phyloP scores from a whole-genome alignment of 2,797 vertebrate species.

The Sebastes elongatus region DNA sequence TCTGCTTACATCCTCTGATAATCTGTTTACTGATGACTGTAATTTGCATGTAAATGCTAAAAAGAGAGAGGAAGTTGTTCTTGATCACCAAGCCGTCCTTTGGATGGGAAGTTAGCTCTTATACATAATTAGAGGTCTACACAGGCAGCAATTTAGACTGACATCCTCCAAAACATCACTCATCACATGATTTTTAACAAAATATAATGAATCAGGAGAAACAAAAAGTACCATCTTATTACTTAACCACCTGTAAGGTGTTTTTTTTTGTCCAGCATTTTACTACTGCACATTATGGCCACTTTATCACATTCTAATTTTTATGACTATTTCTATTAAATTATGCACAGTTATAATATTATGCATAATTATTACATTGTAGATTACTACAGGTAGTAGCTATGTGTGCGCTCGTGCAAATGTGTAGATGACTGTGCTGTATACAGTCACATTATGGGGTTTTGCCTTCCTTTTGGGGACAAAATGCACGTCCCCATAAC shows the following conservation, averaged over 20 bases:
- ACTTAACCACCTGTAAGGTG: too few species aligned
- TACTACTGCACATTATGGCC: conserved; percentile 40
- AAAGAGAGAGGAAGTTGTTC: background rate
- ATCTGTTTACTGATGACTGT: background rate
- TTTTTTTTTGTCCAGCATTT: conserved; percentile 18
- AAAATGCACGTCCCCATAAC: too few species aligned
- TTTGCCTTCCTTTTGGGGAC: too few species aligned
- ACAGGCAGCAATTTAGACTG: background rate
- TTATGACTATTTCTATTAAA: conserved; percentile 52
- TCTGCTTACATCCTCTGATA: background rate
- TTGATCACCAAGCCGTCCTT: background rate
- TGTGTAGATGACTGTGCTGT: conserved; percentile 5
- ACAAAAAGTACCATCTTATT: too few species aligned
- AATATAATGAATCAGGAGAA: background rate
- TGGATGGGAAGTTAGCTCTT: background rate
- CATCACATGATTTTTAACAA: background rate
- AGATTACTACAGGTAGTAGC: conserved; percentile 35
- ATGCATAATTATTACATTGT: conserved; percentile 51
- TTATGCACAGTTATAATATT: conserved; percentile 59
- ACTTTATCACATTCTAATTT: conserved; percentile 53
- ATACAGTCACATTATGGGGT: too few species aligned
- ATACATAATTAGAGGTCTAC: background rate
- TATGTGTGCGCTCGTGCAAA: background rate
- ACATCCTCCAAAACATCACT: background rate
- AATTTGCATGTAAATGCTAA: background rate